phyloP scores from a whole-genome alignment of 2,888 invertebrate genomes.

The Sinohyriopsis cumingii region DNA sequence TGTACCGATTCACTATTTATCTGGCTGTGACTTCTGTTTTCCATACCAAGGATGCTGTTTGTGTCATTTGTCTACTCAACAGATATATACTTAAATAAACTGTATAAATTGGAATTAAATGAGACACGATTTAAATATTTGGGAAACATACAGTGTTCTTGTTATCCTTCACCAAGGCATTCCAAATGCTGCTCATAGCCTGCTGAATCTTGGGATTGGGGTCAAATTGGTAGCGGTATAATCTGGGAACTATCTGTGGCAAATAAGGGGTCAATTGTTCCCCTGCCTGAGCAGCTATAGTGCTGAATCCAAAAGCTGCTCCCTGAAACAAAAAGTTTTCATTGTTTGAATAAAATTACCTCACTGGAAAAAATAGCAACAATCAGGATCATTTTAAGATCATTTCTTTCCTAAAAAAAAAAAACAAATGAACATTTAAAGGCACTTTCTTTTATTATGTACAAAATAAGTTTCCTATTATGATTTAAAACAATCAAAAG shows the following conservation, averaged over 20 bases:
- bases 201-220: conserved; percentile 92
- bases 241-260: conserved; percentile 88
- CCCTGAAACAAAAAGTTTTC: conserved; percentile 74
- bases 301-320: conserved; percentile 93
- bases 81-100: too few species aligned
- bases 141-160: conserved; percentile 81
- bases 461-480: neutral
- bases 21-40: too few species aligned
- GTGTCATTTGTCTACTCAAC: too few species aligned
- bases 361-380: too few species aligned
- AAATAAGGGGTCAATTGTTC: conserved; percentile 87
- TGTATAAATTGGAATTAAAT: too few species aligned
- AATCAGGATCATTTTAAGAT: too few species aligned
- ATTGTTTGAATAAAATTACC: too few species aligned
- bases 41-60: too few species aligned
- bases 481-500: too few species aligned
- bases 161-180: conserved; percentile 88
- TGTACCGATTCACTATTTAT: too few species aligned
- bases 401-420: too few species aligned
- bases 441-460: neutral
- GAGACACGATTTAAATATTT: too few species aligned
- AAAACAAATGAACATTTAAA: neutral
- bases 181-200: conserved; percentile 96
- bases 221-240: conserved; percentile 92
- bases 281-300: conserved; percentile 87